Evolutionary conservation across 2,888 invertebrate species (phyloP).

Genomic region (Iphiclides podalirius): DNA sequence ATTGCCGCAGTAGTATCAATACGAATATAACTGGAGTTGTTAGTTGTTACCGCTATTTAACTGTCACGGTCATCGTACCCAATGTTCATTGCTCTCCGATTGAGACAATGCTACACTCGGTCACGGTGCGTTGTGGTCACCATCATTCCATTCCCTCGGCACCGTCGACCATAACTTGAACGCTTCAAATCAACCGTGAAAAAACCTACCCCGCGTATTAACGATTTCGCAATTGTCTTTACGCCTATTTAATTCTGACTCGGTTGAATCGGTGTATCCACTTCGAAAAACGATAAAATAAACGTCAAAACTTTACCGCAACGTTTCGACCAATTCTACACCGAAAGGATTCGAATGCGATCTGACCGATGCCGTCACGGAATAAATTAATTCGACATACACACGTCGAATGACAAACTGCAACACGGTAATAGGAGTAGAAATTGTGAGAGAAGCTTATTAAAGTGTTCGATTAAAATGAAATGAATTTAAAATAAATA

Average conservation of each 20-base stretch:
- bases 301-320: too few species aligned
- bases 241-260: constrained; percentile 61
- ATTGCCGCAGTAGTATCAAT: too few species aligned
- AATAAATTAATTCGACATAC: too few species aligned
- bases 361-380: too few species aligned
- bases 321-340: too few species aligned
- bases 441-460: too few species aligned
- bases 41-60: constrained; percentile 52
- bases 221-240: constrained; percentile 72
- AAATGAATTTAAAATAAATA: too few species aligned
- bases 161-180: constrained; percentile 58
- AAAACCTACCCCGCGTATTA: constrained; percentile 55
- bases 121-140: constrained; percentile 52
- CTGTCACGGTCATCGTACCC: constrained; percentile 69
- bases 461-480: too few species aligned
- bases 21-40: constrained; percentile 17
- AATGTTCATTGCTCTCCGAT: constrained; percentile 71
- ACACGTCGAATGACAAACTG: too few species aligned
- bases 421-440: too few species aligned
- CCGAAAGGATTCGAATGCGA: too few species aligned
- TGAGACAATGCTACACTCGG: constrained; percentile 66
- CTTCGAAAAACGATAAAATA: too few species aligned
- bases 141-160: constrained; percentile 53
- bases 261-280: constrained; percentile 37
- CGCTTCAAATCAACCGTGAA: constrained; percentile 57